Percentiles rank a stretch among this genome's conserved stretches.
These are phyloP conservation scores for Apodemia hepburni DNA, from an alignment of 2,888 invertebrate genomes.

Conservation along the genomic window DNA sequence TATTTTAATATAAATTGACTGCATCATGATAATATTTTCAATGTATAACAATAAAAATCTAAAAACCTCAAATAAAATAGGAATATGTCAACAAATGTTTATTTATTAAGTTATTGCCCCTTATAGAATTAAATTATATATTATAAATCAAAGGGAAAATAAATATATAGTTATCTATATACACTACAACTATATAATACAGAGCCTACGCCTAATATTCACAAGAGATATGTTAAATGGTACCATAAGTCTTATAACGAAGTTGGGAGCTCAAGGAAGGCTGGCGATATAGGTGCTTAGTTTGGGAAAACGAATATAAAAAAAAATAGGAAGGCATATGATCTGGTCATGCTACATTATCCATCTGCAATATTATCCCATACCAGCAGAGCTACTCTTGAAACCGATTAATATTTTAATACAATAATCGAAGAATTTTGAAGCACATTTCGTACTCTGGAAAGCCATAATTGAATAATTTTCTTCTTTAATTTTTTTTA, in stretches of 20 bases:
- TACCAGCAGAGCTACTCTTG: too few species aligned
- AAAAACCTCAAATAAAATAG: conserved; percentile 58
- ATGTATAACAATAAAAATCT: conserved; percentile 44
- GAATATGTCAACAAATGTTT: conserved; percentile 56
- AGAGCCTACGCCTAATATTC: conserved; percentile 65
- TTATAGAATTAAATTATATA: conserved; percentile 35
- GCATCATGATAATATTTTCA: background rate
- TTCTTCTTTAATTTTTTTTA: too few species aligned
- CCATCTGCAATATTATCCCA: too few species aligned
- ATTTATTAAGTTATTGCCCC: conserved; percentile 67
- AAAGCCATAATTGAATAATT: too few species aligned
- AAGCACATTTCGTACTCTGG: too few species aligned
- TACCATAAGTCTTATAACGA: conserved; percentile 66
- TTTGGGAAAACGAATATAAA: background rate
- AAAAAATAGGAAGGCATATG: too few species aligned
- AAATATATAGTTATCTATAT: conserved; percentile 49
- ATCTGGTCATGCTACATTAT: too few species aligned
- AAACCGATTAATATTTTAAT: too few species aligned
- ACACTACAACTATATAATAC: conserved; percentile 76
- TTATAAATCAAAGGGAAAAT: conserved; percentile 37
- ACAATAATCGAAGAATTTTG: too few species aligned
- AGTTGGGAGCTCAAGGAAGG: conserved; percentile 37
- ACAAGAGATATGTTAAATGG: conserved; percentile 74
- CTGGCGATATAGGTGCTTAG: conserved; percentile 15
- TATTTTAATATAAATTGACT: background rate